phyloP scores from a whole-genome alignment of 2,797 vertebrate species.

The Thunnus albacares region DNA sequence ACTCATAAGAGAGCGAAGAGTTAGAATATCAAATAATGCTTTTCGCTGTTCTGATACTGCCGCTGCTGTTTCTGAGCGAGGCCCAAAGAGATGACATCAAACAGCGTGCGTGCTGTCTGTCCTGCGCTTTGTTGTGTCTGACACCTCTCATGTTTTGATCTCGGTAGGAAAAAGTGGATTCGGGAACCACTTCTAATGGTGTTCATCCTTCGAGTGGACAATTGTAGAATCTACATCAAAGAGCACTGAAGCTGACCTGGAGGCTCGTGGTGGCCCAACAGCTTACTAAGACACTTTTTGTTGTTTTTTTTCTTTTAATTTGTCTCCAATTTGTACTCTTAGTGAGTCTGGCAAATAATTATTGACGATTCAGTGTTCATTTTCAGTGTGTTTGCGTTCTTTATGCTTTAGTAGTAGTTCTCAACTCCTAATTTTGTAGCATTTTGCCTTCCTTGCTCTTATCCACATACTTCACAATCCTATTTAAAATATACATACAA shows the following conservation, averaged over 20 bases:
- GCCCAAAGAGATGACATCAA: conserved; percentile 19
- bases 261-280: background rate
- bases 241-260: background rate
- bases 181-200: conserved; percentile 7
- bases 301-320: background rate
- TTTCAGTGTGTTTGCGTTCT: too few relatives aligned
- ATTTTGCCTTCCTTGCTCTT: background rate
- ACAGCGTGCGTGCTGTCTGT: background rate
- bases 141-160: conserved; percentile 41
- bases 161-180: conserved; percentile 3
- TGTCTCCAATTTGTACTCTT: background rate
- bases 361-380: background rate
- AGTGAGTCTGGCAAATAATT: background rate
- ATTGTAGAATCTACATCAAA: background rate
- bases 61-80: conserved; percentile 27
- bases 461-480: background rate
- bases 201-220: conserved; percentile 1
- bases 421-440: too few relatives aligned
- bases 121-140: conserved; percentile 20
- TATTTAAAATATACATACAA: conserved; percentile 4
- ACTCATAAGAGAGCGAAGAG: background rate
- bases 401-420: background rate
- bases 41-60: background rate
- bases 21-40: conserved; percentile 1
- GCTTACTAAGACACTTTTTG: background rate